Base-by-base conservation (phyloP, 2,113 vertebrate species). In the Neogobius melanostomus region DNA sequence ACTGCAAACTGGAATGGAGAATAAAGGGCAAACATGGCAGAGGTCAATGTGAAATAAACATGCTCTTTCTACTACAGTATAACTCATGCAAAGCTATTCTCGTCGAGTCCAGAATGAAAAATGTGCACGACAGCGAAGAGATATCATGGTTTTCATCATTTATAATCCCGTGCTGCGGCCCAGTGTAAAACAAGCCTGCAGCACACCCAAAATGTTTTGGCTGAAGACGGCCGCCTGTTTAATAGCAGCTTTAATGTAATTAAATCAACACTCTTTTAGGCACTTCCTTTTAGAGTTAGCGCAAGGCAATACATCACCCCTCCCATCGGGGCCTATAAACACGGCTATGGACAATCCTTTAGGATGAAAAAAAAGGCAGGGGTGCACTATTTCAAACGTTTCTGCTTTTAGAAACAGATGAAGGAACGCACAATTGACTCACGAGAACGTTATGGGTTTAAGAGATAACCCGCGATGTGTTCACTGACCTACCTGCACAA, bases 241-340 rank as follows among this genome's bases (percentile, higher is more conserved):
- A 80, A 83, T 71, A 6, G 43, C 54, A 68, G 72, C 81, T 80
- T 72, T 81, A 81, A 79, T 75, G 72, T 74, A 74, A 87, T 82
- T 79, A 85, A 83, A 84, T 76, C 64, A 75, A 68, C 74, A 73
- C 76, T 64, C 63, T 69, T 83, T 77, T 70, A 67, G 49, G 43
- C 59, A 59, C 69, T 77, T 74, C 74, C 69, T 74, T 80, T 67
- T 59, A 71, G 43, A 72, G 56, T 71, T 66, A 51, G 49, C 76
- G 71, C 72, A 68, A 8, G 65, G 74, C 66, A 47, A 79, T 85
- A 73, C 63, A 80, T 82, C 68, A 80, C 56, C 60, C 70, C 64
- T 66, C 64, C 69, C 57, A 69, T 47, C 57, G 54, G 56, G 62
- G 63, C 61, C 69, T 67, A 74, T 75, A 76, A 72, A 75, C 61